Evolutionary conservation across 2,888 invertebrate species (phyloP), one percentile per base, ranked within the genome.

Genomic region (Melitaea athalia): DNA sequence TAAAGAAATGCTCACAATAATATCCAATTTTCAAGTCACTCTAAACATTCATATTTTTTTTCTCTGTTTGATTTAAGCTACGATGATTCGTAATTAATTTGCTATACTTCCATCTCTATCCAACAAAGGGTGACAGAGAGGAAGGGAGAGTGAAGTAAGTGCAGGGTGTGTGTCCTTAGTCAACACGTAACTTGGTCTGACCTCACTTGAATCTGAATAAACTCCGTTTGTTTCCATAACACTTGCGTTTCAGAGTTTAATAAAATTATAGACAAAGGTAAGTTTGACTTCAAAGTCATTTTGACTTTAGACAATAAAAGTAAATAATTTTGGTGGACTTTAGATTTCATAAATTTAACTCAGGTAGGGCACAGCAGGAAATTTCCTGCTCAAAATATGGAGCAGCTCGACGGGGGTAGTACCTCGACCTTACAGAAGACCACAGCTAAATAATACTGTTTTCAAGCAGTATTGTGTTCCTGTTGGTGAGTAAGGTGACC

Each of bases 141-240:
- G 49, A 62, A 62, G 17, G 15, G 42, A 14, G 59, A 68, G 62
- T 42, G 43, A 68, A 68, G 59, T 64, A 52, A 61, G 61, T 55
- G n/a, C 50, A 52, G 52, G 59, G 42, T 49, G 47, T n/a, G 47
- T 49, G 47, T 55, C 31, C 66, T 61, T 53, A 66, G 66, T 61
- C 60, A 66, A 66, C 66, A 66, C 53, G 52, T 43, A 60, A 52
- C 60, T 33, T 38, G 57, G 11, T 24, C 55, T 59, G 63, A 68
- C 68, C 63, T 55, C 66, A 59, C 67, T 65, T 50, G 69, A 64
- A 65, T 69, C 64, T 31, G 50, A 69, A 69, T 67, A 59, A 42
- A 53, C 47, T 67, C 7, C 31, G 63, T 43, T 14, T 42, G 69
- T 69, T 69, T 67, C 66, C 71, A 71, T 52, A 69, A 62, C 33